A percentile compares a stretch with the other conserved stretches of the same genome.
Evolutionary conservation across 2,888 invertebrate species (phyloP).

Genomic region (Tenthredo notha): DNA sequence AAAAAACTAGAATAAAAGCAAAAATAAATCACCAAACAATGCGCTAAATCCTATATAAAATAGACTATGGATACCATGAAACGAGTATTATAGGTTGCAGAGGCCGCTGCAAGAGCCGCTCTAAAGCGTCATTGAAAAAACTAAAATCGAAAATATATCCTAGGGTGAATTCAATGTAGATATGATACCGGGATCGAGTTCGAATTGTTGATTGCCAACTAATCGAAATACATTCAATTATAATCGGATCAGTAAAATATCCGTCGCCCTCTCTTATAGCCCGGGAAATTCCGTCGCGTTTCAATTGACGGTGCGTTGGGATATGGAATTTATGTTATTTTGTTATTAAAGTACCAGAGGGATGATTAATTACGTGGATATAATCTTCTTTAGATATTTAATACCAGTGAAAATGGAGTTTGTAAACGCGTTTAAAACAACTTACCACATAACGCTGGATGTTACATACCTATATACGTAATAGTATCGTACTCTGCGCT

Average conservation of each 20-base stretch:
- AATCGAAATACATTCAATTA: conserved; percentile 48
- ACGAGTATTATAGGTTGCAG: neutral
- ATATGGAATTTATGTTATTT: conserved; percentile 9
- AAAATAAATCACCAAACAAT: conserved; percentile 69
- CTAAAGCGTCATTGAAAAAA: neutral
- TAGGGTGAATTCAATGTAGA: conserved; percentile 9
- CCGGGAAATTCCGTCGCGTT: conserved; percentile 1
- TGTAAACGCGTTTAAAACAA: neutral
- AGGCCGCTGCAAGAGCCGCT: neutral
- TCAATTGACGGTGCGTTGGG: neutral
- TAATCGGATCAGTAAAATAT: conserved; percentile 44
- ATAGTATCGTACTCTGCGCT: neutral
- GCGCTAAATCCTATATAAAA: conserved; percentile 31
- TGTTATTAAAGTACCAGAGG: neutral
- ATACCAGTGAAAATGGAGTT: neutral
- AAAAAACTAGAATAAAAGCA: conserved; percentile 42
- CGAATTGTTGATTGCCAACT: conserved; percentile 27
- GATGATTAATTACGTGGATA: neutral
- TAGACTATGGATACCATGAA: neutral
- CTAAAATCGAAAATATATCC: conserved; percentile 31
- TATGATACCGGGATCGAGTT: conserved; percentile 18
- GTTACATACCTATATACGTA: neutral
- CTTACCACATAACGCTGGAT: neutral
- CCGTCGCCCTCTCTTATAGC: neutral
- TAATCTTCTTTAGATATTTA: neutral